Evolutionary conservation across 1,140 invertebrate species (phyloP), one percentile per base, ranked within the genome.

Genomic region (Lordiphosa clarofinis): DNA sequence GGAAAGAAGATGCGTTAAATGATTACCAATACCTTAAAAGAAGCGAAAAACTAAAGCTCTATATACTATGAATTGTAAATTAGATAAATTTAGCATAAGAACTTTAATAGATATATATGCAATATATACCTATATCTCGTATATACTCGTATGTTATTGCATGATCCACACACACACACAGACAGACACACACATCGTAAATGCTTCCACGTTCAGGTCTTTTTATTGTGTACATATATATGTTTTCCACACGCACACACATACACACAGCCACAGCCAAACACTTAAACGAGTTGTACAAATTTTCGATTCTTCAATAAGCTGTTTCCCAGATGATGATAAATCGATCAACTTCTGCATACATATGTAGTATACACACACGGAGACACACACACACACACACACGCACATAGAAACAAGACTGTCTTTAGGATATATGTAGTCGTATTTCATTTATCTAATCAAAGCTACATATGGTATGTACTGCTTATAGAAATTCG

Each of bases 381-480:
- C 13, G 56, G 33, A 59, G 35, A 44, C 37, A 71, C 48, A 74
- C 43, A 56, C 50, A 44, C 37, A 71, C 48, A 74, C 43, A 56
- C 50, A 73, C 63, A 78, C 73, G 68, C 73, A 78, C 73, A 78
- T 78, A 78, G 73, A 78, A 78, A 78, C 73, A 78, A 78, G 73
- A 78, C 73, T 78, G 73, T 78, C 73, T 76, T 78, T 78, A 78
- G 73, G 64, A 76, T 72, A 78, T 78, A 72, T 78, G 73, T 78
- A 78, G 73, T 76, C 56, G 58, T 76, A 78, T 78, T 78, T 78
- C 73, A 72, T 72, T 70, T 78, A 72, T 71, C 67, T 72, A 55
- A 75, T 62, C 68, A 47, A 62, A 68, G 55, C 67, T 72, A 57
- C 63, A 71, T 56, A 70, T 54, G 55, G 49, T 67, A 72, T 72